Evolutionary conservation across 1,140 invertebrate genomes (phyloP), one percentile per base, ranked within the genome.

Genomic region (Leptinotarsa undecemlineata): DNA sequence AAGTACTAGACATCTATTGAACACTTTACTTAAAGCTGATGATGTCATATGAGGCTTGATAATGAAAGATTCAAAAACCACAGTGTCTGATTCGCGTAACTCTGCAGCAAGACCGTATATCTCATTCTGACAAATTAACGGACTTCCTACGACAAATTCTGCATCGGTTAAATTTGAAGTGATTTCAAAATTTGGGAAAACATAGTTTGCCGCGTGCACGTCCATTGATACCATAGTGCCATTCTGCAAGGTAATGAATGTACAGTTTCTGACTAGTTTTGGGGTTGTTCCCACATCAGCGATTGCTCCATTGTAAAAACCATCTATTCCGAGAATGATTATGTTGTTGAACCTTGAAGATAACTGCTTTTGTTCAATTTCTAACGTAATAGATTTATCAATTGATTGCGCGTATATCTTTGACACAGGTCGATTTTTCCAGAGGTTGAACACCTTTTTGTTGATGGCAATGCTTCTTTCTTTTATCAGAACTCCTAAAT

Each of bases 31-130:
- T 42, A 42, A 42, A 42, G 33, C 33, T 42, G 33, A 42, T 42
- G 33, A 42, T 42, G 33, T 33, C 33, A 42, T 42, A 11, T 42
- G 6, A 8, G 33, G 33, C 33, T 42, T 42, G 33, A 11, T 42
- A 4, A 8, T 21, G 26, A 64, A 72, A 6, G 71, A 19, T 63
- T 72, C 71, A 21, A 72, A 72, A 63, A 62, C 21, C 15, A 72
- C 19, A 69, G 8, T 8, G 60, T 72, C 8, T 20, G 17, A 6
- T 11, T 63, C 60, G 5, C 1, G 51, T 13, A 74, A 17, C 21
- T 74, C 33, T 61, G 19, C 68, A n/a, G 72, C 72, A 15, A 74
- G 20, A 20, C 72, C 72, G 20, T 74, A 74, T n/a, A 74, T 64
- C 23, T 68, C 60, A 19, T 62, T 47, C 6, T 62, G 47, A 21